Evolutionary conservation across 2,888 invertebrate genomes (phyloP).

Genomic region (Pseudolycoriella hygida): DNA sequence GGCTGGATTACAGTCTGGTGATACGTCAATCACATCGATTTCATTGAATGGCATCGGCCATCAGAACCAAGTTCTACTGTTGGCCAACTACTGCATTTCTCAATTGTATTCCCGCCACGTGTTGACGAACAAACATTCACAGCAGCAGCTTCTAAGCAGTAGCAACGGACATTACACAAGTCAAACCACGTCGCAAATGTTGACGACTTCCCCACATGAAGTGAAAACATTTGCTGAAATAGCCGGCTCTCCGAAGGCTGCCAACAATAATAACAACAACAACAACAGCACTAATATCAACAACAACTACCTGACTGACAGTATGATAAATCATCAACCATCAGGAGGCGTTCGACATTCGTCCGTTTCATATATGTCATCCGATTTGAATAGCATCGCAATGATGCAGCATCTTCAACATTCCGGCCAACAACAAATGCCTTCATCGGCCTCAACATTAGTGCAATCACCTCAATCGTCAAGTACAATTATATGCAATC

Average conservation of each 20-base stretch:
- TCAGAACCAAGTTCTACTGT: slow-evolving; percentile 50
- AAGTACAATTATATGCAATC: slow-evolving; percentile 32
- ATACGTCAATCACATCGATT: slow-evolving; percentile 14
- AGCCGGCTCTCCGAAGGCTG: slow-evolving; percentile 15
- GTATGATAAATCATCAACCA: slow-evolving; percentile 8
- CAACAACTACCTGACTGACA: slow-evolving; percentile 14
- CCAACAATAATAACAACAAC: slow-evolving; percentile 17
- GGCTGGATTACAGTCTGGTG: slow-evolving; percentile 40
- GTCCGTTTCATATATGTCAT: slow-evolving; percentile 8
- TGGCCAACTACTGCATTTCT: slow-evolving; percentile 62
- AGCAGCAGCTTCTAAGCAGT: slow-evolving; percentile 34
- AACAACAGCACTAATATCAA: slow-evolving; percentile 20
- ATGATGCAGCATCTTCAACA: slow-evolving; percentile 14
- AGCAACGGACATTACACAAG: slow-evolving; percentile 17
- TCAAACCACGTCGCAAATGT: not conserved
- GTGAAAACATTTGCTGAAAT: slow-evolving; percentile 20
- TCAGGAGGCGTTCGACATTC: not conserved
- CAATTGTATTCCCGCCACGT: slow-evolving; percentile 50
- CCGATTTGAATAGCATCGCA: slow-evolving; percentile 12
- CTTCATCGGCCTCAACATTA: slow-evolving; percentile 10
- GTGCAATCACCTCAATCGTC: slow-evolving; percentile 21
- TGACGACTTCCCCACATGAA: slow-evolving; percentile 2
- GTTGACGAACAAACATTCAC: slow-evolving; percentile 25
- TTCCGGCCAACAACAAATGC: slow-evolving; percentile 12
- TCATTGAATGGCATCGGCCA: slow-evolving; percentile 22